Evolutionary conservation across 2,797 vertebrate genomes (phyloP), one percentile per base, ranked within the genome.

Genomic region (Intellagama lesueurii): DNA sequence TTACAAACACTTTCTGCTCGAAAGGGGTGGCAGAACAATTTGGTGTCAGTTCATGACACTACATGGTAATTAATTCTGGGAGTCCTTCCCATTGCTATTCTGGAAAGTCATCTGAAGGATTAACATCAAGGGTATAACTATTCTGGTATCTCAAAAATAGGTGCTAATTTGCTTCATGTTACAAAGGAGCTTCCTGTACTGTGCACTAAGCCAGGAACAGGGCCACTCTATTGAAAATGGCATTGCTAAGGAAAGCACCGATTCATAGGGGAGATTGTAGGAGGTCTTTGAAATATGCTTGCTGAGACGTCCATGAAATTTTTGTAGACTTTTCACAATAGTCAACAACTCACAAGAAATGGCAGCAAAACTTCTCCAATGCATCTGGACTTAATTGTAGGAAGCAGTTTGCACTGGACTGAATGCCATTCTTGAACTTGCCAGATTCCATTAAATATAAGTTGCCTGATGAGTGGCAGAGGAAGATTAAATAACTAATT

Each of bases 291-390:
- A 88, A 93, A 86, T 85, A 8, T 81, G 88, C 69, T 68, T 87
- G 72, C 79, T 90, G 66, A 88, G 44, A 32, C 93, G 56, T 92
- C 85, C 14, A 1, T 75, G 78, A 88, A 94, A 81, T 11, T 92
- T 87, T 91, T 86, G 17, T 89, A 94, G 91, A 77, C 85, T 89
- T 94, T 79, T 52, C 88, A 87, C 77, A 91, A 70, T 93, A 94
- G 85, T 93, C 44, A 93, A 4, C 5, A 88, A 47, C 12, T 91
- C 69, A 89, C 91, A 89, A 92, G 88, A 90, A 92, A 47, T 77
- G 0, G 47, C 81, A 85, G 66, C 78, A 75, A 75, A 88, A 85
- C 35, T 86, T 30, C 76, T n/a, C 9, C 5, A 40, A 94, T 94
- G 91, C 80, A 90, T 90, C n/a, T 87, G 30, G 80, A 92, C 86